Base-by-base conservation (phyloP, 1,140 invertebrate species). In the Nymphalis io region DNA sequence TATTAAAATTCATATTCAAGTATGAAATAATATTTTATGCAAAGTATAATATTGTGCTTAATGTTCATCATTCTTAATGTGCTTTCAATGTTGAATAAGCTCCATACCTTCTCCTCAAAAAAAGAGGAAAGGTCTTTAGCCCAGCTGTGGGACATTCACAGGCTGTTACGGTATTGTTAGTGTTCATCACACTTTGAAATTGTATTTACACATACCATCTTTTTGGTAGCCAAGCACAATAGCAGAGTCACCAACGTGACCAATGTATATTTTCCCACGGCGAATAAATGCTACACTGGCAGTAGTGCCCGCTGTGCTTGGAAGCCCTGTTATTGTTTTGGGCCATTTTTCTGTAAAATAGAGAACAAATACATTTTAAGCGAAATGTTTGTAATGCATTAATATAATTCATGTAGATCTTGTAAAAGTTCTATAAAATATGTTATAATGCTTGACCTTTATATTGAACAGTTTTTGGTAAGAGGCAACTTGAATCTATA, bases 241-340 rank as follows among this genome's bases (percentile, higher is more conserved):
- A 15, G 95, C 97, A 0, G 98, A 99, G 90, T 99, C 98, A 18
- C 98, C 98, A 38, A 99, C 98, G 94, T 99, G 98, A 16, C 98
- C 98, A 61, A 98, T 96, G 84, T 99, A 99, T 66, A 99, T 96
- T 92, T 99, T 99, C 16, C 97, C 96, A 78, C 96, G 94, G 71
- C 97, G 94, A 80, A 99, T 98, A 87, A 99, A 99, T 1, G 97
- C 97, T 68, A 99, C 94, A 80, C 97, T 98, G 16, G 98, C 98
- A 12, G 98, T 99, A 13, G 98, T 99, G 2, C 98, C 98, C 0
- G 98, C 97, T 3, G 98, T 99, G 82, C 98, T 99, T 3, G 98
- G 97, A 62, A 98, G 93, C 42, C 98, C 98, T 63, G 96, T 97
- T 10, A 96, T 94, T 21, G 98, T 99, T 91, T 96, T 97, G 10